Evolutionary conservation across 2,888 invertebrate species (phyloP).

Genomic region (Agriopis marginaria): DNA sequence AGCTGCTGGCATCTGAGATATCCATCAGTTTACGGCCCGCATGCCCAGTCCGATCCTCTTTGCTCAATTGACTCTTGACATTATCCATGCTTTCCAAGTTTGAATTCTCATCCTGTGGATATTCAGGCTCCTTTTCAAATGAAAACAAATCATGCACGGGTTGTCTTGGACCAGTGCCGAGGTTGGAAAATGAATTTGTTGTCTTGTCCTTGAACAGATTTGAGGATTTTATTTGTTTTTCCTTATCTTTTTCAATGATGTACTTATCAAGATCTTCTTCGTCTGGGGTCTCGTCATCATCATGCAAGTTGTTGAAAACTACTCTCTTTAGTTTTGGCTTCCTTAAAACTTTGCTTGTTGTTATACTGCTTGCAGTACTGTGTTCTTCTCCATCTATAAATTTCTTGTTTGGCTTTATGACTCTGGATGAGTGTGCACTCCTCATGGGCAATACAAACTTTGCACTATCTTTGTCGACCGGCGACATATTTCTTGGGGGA

Average conservation of each 20-base stretch:
- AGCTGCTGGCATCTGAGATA: conserved; percentile 82
- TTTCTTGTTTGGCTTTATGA: conserved; percentile 95
- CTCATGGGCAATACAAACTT: conserved; percentile 93
- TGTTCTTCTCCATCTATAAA: conserved; percentile 90
- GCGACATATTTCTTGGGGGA: conserved; percentile 76
- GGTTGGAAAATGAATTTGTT: conserved; percentile 73
- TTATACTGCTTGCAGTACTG: conserved; percentile 61
- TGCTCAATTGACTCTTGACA: conserved; percentile 66
- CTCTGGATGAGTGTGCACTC: conserved; percentile 94
- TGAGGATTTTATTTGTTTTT: conserved; percentile 67
- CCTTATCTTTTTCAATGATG: conserved; percentile 68
- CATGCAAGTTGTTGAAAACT: conserved; percentile 78
- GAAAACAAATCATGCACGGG: conserved; percentile 72
- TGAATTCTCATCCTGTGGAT: conserved; percentile 75
- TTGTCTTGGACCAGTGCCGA: conserved; percentile 66
- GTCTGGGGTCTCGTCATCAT: conserved; percentile 64
- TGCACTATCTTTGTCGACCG: conserved; percentile 73
- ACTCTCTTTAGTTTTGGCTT: conserved; percentile 81
- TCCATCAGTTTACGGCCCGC: conserved; percentile 81
- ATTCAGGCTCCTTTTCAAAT: conserved; percentile 76
- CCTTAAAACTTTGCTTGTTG: conserved; percentile 78
- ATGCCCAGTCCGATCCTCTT: conserved; percentile 78
- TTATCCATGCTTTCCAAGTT: conserved; percentile 72
- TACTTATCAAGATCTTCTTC: conserved; percentile 69
- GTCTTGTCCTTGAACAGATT: conserved; percentile 81